Percentiles rank a stretch among this genome's conserved stretches.
These are phyloP conservation scores for Callipepla squamata DNA, from an alignment of 2,113 vertebrate species.

Conservation along the genomic window DNA sequence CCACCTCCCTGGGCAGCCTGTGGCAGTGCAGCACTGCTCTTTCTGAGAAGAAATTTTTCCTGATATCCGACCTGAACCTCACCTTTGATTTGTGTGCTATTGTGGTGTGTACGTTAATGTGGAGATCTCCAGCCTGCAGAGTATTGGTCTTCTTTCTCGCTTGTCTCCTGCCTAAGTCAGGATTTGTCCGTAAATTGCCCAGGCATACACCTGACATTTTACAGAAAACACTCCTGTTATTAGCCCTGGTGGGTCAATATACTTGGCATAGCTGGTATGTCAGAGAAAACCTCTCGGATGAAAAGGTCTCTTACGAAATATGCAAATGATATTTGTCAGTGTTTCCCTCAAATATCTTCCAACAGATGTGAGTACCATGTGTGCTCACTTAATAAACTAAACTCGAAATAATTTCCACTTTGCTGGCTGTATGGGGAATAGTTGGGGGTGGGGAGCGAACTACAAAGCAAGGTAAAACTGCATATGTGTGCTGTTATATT, in stretches of 20 bases:
- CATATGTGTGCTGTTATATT: conserved; percentile 65
- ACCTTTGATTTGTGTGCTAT: too few relatives aligned
- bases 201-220: background rate
- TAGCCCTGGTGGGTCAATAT: background rate
- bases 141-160: background rate
- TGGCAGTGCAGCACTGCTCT: too few relatives aligned
- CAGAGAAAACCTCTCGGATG: conserved; percentile 29
- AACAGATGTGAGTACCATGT: conserved; percentile 58
- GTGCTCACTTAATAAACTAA: conserved; percentile 56
- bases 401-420: conserved; percentile 60
- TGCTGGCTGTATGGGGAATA: conserved; percentile 43
- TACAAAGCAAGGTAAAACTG: conserved; percentile 71
- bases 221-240: background rate
- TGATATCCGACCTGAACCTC: too few relatives aligned
- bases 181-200: background rate
- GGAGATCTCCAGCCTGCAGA: background rate
- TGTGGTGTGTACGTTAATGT: background rate
- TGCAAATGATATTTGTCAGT: conserved; percentile 50
- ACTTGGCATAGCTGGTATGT: background rate
- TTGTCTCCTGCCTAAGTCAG: background rate
- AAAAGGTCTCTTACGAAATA: conserved; percentile 32
- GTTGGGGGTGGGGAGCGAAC: background rate
- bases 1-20: too few relatives aligned
- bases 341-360: conserved; percentile 20
- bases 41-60: too few relatives aligned